Percentiles rank a stretch among this genome's conserved stretches.
Evolutionary conservation across 1,140 invertebrate species (phyloP).

Genomic region (Formica exsecta): DNA sequence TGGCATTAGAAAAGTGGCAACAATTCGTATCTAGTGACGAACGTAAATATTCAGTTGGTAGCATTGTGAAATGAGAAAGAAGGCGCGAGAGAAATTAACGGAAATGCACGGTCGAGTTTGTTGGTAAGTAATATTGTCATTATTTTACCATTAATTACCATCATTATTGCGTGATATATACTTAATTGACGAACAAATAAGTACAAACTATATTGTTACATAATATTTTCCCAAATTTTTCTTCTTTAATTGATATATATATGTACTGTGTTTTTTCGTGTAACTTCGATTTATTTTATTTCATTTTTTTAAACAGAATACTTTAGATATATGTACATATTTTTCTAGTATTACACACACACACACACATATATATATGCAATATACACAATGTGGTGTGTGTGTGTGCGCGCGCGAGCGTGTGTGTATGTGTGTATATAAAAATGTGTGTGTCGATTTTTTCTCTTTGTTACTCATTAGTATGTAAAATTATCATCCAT

Average conservation of each 20-base stretch:
- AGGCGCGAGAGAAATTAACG: conserved; percentile 43
- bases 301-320: too few species aligned
- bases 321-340: too few species aligned
- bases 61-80: neutral
- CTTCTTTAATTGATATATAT: too few species aligned
- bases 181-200: neutral
- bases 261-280: too few species aligned
- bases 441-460: neutral
- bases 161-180: conserved; percentile 45
- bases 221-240: too few species aligned
- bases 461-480: conserved; percentile 18
- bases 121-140: conserved; percentile 69
- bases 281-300: too few species aligned
- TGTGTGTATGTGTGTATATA: neutral
- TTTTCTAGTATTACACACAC: neutral
- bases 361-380: neutral
- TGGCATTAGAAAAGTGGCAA: too few species aligned
- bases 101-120: conserved; percentile 76
- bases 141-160: conserved; percentile 53
- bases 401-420: too few species aligned
- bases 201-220: too few species aligned
- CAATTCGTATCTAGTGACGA: conserved; percentile 5
- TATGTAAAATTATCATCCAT: conserved; percentile 22
- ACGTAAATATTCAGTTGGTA: neutral
- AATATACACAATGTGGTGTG: neutral